phyloP scores from a whole-genome alignment of 2,888 invertebrate species.

The Crioceris asparagi region DNA sequence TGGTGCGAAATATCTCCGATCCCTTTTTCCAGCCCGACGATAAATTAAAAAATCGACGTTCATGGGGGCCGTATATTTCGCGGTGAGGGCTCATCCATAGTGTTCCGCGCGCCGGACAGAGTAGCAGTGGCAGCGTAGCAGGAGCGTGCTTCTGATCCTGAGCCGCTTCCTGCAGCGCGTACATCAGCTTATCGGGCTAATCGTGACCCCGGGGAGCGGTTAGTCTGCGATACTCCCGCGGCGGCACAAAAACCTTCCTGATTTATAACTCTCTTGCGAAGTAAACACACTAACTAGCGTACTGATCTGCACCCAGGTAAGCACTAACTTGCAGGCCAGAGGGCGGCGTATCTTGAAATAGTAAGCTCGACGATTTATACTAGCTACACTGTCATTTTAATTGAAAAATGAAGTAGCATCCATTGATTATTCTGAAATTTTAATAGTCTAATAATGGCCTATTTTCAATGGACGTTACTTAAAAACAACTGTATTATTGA shows the following conservation, averaged over 20 bases:
- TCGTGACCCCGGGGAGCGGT: slow-evolving; percentile 32
- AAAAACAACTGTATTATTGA: too few relatives aligned
- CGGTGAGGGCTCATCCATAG: slow-evolving; percentile 12
- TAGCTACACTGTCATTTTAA: slow-evolving; percentile 24
- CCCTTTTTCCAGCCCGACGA: too few relatives aligned
- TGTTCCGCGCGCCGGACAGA: slow-evolving; percentile 5
- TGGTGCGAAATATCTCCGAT: too few relatives aligned
- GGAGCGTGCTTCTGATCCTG: background rate
- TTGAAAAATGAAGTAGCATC: too few relatives aligned
- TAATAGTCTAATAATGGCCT: too few relatives aligned
- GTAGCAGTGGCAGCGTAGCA: background rate
- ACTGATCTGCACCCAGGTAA: slow-evolving; percentile 17
- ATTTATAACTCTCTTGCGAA: slow-evolving; percentile 29
- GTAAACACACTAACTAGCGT: slow-evolving; percentile 28
- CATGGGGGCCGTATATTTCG: slow-evolving; percentile 18
- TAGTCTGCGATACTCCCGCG: slow-evolving; percentile 28
- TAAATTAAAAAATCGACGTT: too few relatives aligned
- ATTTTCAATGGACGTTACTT: too few relatives aligned
- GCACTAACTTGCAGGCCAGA: slow-evolving; percentile 11
- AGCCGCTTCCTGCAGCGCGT: too few relatives aligned
- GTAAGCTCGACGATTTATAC: slow-evolving; percentile 22
- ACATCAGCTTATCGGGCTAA: slow-evolving; percentile 32
- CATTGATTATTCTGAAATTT: too few relatives aligned
- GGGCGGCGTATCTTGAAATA: slow-evolving; percentile 20
- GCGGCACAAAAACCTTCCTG: slow-evolving; percentile 27